Conservation (phyloP, 2,113 vertebrate species). For the Phodopus roborovskii region DNA sequence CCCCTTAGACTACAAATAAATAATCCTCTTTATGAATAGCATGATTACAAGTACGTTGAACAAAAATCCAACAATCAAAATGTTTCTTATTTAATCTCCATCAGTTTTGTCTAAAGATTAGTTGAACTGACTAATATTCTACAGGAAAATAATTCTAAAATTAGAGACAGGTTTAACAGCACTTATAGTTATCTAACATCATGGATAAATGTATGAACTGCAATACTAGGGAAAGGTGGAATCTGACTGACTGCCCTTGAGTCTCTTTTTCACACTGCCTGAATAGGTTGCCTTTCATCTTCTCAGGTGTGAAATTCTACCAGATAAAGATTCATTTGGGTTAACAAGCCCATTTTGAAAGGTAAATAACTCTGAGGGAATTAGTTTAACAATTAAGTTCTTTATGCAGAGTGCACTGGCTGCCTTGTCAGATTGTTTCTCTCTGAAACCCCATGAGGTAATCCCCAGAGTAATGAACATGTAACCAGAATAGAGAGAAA, state of each 20-base stretch:
- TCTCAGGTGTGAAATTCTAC: constrained; percentile 74
- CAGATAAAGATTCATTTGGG: constrained; percentile 69
- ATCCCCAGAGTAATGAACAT: constrained; percentile 63
- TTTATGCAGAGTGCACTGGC: constrained; percentile 55
- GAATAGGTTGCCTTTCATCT: neutral
- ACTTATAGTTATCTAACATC: neutral
- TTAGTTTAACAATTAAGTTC: constrained; percentile 75
- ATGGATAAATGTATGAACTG: neutral
- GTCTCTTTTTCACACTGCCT: neutral
- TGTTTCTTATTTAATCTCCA: neutral
- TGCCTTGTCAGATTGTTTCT: constrained; percentile 67
- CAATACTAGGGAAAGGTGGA: neutral
- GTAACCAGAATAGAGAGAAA: constrained; percentile 34
- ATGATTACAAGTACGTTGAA: neutral
- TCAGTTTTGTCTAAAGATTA: constrained; percentile 15
- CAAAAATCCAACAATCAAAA: neutral
- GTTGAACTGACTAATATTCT: neutral
- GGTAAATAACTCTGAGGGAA: constrained; percentile 76
- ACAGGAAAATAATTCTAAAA: neutral
- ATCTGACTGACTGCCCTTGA: neutral
- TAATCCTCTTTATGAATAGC: neutral
- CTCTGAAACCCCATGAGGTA: constrained; percentile 49
- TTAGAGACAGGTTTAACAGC: neutral
- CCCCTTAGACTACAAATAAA: neutral
- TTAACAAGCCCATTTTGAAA: constrained; percentile 79